phyloP scores from a whole-genome alignment of 2,113 vertebrate genomes.

The Noturus placidus region DNA sequence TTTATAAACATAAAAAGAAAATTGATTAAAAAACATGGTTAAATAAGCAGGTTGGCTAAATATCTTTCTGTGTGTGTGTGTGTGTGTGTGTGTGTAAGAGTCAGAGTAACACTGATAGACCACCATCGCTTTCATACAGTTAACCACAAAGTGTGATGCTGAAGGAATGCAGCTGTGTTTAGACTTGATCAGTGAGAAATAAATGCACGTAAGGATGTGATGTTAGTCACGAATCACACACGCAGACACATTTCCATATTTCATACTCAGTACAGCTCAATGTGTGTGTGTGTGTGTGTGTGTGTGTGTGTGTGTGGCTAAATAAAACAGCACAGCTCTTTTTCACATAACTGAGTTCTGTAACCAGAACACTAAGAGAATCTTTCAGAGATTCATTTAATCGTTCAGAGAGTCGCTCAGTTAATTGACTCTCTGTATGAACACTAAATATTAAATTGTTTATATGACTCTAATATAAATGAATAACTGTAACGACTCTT shows the following conservation, averaged over 20 bases:
- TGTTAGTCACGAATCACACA: constrained; percentile 9
- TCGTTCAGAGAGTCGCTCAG: background rate
- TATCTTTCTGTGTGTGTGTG: background rate
- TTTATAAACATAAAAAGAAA: background rate
- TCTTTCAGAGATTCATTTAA: background rate
- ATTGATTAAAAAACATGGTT: background rate
- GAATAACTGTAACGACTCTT: background rate
- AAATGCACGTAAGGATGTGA: background rate
- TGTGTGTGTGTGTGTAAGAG: background rate
- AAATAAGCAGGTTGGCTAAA: background rate
- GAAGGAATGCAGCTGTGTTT: constrained; percentile 24
- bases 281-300: background rate
- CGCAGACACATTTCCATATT: background rate
- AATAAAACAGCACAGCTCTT: background rate
- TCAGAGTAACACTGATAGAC: background rate
- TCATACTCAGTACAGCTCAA: background rate
- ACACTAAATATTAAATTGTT: background rate
- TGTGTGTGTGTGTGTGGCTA: background rate
- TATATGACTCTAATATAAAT: background rate
- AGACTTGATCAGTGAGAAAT: constrained; percentile 25
- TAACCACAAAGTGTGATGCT: constrained; percentile 5
- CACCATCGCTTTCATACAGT: background rate
- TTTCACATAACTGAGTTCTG: background rate
- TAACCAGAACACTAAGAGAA: background rate
- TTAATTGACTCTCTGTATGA: background rate